Evolutionary conservation across 2,113 vertebrate species (phyloP), one percentile per base, ranked within the genome.

Genomic region (Oceanites oceanicus): DNA sequence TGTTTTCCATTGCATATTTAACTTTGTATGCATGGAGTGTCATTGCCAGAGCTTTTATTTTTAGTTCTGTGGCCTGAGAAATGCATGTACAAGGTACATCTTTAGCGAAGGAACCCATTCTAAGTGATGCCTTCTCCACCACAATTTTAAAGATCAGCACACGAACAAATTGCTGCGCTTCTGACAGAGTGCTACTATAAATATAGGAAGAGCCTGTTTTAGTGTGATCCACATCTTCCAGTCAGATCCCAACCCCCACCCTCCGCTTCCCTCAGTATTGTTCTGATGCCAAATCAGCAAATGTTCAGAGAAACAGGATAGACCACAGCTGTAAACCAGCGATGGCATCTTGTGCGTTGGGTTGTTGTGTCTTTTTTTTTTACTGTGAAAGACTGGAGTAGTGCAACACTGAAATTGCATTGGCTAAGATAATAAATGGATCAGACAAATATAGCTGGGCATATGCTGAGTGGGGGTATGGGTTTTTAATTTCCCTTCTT

Each of bases 401-500:
- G 78, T 38, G 53, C 86, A 95, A 84, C 76, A 52, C 7, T 71
- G 85, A 42, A 85, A 78, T 68, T 68, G 26, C 45, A 85, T 42
- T 82, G 92, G 71, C 80, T 40, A 65, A 91, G 89, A 82, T 79
- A 95, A 91, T 87, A 96, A 94, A 91, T 62, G 77, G 77, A 95
- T 92, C 77, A 73, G 91, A 91, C 94, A 95, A 92, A 96, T 96
- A 92, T 95, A 96, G 93, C 74, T 40, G 71, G 94, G 84, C 95
- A 96, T 91, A 95, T 94, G 89, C 84, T 82, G 92, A 87, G 55
- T 86, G 91, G 89, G 91, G 92, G 70, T 92, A 79, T 47, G 67
- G 53, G 86, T 30, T 92, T 97, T 97, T 97, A 92, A 93, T 96
- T 96, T 96, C 92, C 74, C 81, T 96, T 73, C 94, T 89, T 95